Evolutionary conservation across 2,797 vertebrate genomes (phyloP), one percentile per base, ranked within the genome.

Genomic region (Poeciliopsis presidionis): DNA sequence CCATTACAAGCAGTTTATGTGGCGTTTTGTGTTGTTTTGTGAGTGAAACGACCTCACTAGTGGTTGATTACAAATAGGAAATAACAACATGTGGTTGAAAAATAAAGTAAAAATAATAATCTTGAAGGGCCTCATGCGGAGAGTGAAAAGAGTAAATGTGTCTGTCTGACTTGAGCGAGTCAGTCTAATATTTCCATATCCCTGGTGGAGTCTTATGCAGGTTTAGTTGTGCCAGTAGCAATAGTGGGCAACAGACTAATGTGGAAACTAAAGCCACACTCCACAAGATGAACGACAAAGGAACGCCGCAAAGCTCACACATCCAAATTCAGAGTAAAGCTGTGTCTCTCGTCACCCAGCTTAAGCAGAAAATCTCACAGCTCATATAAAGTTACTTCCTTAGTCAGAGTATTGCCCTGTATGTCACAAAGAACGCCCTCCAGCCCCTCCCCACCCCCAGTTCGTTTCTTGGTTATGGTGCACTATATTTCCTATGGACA

Each of bases 111-210:
- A 61, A 87, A 88, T 81, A 59, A 81, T 74, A 47, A 59, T 76
- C 88, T 81, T 84, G 79, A 83, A 88, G 55, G 78, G 77, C 76
- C 75, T 85, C 88, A 93, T 88, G 67, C 41, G 89, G 86, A 81
- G 78, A 88, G 84, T 79, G 80, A 88, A 81, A 81, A 81, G 80
- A 75, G 84, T 86, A 85, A 91, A 90, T 88, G 88, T 91, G 93
- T 88, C 90, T 92, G 93, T 88, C 92, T 93, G 88, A 89, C 82
- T 82, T 9, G 81, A 85, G 92, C 95, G 94, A 96, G 92, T 95
- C 95, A 96, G 94, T 92, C 88, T 86, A 90, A 94, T 93, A 95
- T 96, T 95, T 96, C 95, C 96, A 96, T 94, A 96, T 96, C 94
- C 95, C 91, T 96, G 94, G 94, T 93, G 78, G 86, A 69, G 61